phyloP scores from a whole-genome alignment of 2,797 vertebrate genomes.

The Jordanella pulchra region DNA sequence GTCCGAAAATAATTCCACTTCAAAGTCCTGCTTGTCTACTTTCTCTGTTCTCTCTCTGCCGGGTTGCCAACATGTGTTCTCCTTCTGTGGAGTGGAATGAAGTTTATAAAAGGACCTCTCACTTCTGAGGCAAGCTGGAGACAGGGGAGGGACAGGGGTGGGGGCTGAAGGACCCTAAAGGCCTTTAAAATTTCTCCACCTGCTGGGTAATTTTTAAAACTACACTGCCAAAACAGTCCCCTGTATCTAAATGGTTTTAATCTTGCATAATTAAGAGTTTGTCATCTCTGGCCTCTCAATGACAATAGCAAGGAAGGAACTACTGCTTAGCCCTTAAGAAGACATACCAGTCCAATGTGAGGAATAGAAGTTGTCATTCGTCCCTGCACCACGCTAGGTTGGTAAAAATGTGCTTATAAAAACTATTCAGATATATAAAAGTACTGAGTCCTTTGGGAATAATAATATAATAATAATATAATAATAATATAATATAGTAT shows the following conservation, averaged over 20 bases:
- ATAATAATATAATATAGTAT: no score
- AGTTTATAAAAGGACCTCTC: slow-evolving; percentile 67
- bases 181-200: slow-evolving; percentile 58
- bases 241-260: slow-evolving; percentile 13
- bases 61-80: slow-evolving; percentile 71
- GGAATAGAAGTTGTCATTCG: slow-evolving; percentile 47
- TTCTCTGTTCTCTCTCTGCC: slow-evolving; percentile 34
- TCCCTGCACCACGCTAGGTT: slow-evolving; percentile 35
- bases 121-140: slow-evolving; percentile 55
- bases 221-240: background rate
- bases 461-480: no score
- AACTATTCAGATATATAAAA: no score
- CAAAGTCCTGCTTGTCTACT: slow-evolving; percentile 38
- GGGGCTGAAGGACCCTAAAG: slow-evolving; percentile 12
- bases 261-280: slow-evolving; percentile 21
- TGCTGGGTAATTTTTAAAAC: slow-evolving; percentile 51
- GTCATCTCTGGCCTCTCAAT: slow-evolving; percentile 26
- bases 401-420: slow-evolving; percentile 31
- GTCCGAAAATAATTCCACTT: slow-evolving; percentile 25
- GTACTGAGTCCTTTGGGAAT: no score
- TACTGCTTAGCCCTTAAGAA: slow-evolving; percentile 25
- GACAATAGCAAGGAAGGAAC: slow-evolving; percentile 4
- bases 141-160: slow-evolving; percentile 58
- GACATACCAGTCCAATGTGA: slow-evolving; percentile 38
- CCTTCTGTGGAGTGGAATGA: slow-evolving; percentile 64